Conservation (phyloP, 2,797 vertebrate genomes). For the Allobates femoralis region DNA sequence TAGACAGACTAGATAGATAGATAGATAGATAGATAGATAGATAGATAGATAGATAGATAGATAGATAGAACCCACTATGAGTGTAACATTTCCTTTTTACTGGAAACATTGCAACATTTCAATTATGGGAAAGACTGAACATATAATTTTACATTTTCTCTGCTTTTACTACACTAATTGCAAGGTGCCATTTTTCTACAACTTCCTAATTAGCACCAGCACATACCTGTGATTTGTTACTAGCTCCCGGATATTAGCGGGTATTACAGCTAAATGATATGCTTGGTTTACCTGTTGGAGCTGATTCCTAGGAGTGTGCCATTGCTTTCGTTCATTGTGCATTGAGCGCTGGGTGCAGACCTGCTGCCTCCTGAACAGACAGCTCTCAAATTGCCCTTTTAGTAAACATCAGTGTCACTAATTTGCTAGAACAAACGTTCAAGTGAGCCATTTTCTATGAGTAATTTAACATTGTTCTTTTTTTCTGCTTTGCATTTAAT, state of each 20-base stretch:
- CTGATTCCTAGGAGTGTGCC: not conserved
- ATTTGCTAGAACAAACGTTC: constrained; percentile 43
- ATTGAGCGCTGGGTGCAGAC: not conserved
- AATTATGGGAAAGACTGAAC: constrained; percentile 25
- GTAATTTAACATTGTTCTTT: constrained; percentile 55
- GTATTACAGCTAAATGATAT: constrained; percentile 48
- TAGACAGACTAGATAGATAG: not conserved
- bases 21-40: not conserved
- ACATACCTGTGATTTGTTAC: constrained; percentile 57
- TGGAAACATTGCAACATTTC: constrained; percentile 34
- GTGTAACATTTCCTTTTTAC: not conserved
- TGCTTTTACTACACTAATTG: constrained; percentile 59
- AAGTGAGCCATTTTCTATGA: constrained; percentile 42
- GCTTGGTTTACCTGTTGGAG: constrained; percentile 1
- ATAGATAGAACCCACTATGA: not conserved
- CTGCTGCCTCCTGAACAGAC: constrained; percentile 17
- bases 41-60: not conserved
- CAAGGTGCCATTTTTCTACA: constrained; percentile 41
- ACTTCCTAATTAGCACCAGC: constrained; percentile 57
- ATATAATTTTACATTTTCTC: constrained; percentile 40
- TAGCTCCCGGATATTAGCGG: constrained; percentile 20
- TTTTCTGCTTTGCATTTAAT: constrained; percentile 44
- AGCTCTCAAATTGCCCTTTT: constrained; percentile 39
- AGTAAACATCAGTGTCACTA: constrained; percentile 51
- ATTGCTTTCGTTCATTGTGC: constrained; percentile 15